Evolutionary conservation across 2,113 vertebrate species (phyloP), one percentile per base, ranked within the genome.

Genomic region (Rhinichthys klamathensis): DNA sequence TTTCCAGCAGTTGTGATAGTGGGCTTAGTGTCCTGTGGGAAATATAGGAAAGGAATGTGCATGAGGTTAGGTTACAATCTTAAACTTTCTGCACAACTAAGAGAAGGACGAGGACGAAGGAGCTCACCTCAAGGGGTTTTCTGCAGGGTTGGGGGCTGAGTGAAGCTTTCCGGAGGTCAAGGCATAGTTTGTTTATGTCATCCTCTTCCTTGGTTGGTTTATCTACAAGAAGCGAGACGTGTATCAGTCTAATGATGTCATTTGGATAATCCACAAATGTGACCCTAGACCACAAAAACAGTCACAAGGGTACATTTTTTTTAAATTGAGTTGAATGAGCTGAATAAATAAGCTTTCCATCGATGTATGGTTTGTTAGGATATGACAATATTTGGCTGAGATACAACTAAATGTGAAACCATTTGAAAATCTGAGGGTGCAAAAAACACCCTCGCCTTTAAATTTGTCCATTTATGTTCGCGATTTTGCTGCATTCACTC

Each of bases 131-230:
- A 65, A 95, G 93, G 63, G 92, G 90, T 88, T 92, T 93, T 84
- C 95, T 96, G 75, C 89, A 92, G 60, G 93, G 91, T 25, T 95
- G 95, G 41, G 96, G 95, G 21, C 94, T 96, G 89, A 97, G 95
- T 0, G 95, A 95, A 0, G 94, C 89, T 90, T 96, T 96, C 89
- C 95, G 96, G 91, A 97, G 92, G 90, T 97, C 96, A 83, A 96
- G 95, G 25, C 95, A 94, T 80, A 97, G 94, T 91, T 94, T 96
- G 90, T 96, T 95, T 85, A 97, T 96, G 79, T 97, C 96, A 89
- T 97, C 96, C 27, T 96, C 96, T 91, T 97, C 96, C 93, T 95
- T 97, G 88, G 93, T 84, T 16, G 94, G 85, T 91, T 90, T 95
- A 90, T 96, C 96, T 97, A 86, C 38, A 30, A 51, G 83, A 63